Conservation (phyloP, 1,140 invertebrate genomes). For the Phenacoccus solenopsis region DNA sequence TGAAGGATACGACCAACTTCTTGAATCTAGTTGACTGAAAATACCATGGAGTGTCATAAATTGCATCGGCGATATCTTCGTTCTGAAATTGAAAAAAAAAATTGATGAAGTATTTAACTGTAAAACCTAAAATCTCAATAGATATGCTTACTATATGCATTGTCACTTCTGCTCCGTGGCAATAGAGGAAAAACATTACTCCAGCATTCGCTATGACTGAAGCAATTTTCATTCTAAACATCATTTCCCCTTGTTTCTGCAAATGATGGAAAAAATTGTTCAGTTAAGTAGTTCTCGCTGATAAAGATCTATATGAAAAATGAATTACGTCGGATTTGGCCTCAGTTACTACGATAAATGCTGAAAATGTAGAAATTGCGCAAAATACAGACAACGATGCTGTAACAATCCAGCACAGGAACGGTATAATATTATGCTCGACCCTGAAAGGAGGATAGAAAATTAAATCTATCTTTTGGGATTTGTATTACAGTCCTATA, state of each 20-base stretch:
- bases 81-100: neutral
- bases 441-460: too few species aligned
- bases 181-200: slow-evolving; percentile 4
- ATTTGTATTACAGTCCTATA: too few species aligned
- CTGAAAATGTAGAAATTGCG: neutral
- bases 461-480: too few species aligned
- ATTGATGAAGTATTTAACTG: neutral
- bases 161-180: slow-evolving; percentile 5
- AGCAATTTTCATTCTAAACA: neutral
- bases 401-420: neutral
- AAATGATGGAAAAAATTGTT: neutral
- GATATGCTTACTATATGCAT: neutral
- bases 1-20: neutral
- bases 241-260: neutral
- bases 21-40: neutral
- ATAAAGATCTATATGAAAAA: too few species aligned
- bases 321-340: neutral
- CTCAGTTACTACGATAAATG: neutral
- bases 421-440: neutral
- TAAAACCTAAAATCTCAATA: neutral
- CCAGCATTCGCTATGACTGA: neutral
- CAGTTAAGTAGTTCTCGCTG: too few species aligned
- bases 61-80: neutral
- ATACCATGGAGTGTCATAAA: neutral
- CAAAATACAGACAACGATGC: neutral